These are phyloP conservation scores for Drosophila aldrichi DNA, from an alignment of 2,888 invertebrate species.

Conservation along the genomic window DNA sequence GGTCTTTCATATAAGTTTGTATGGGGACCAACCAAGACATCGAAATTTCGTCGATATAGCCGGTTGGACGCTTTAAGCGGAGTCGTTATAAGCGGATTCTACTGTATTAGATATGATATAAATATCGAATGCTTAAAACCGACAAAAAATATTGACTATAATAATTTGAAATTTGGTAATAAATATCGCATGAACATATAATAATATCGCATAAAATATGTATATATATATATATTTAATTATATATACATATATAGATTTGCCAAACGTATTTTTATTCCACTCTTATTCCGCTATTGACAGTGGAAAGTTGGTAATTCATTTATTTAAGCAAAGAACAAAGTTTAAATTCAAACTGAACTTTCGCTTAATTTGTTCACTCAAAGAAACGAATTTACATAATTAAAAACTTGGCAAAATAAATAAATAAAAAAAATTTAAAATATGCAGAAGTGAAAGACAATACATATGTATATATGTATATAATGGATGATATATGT, in stretches of 20 bases:
- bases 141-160: background rate
- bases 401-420: background rate
- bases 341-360: conserved; percentile 7
- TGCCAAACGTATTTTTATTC: background rate
- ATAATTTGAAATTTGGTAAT: background rate
- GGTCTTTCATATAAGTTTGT: no score
- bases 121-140: background rate
- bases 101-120: no score
- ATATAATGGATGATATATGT: background rate
- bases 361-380: conserved; percentile 5
- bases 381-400: background rate
- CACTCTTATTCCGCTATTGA: background rate
- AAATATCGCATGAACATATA: background rate
- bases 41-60: no score
- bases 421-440: background rate
- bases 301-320: conserved; percentile 2
- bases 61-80: no score
- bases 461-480: background rate
- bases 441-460: background rate
- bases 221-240: background rate
- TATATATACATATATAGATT: no score
- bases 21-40: no score
- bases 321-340: conserved; percentile 4
- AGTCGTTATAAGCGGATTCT: no score
- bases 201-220: no score